These are phyloP conservation scores for Aquatica leii DNA, from an alignment of 2,888 invertebrate species.

Conservation along the genomic window DNA sequence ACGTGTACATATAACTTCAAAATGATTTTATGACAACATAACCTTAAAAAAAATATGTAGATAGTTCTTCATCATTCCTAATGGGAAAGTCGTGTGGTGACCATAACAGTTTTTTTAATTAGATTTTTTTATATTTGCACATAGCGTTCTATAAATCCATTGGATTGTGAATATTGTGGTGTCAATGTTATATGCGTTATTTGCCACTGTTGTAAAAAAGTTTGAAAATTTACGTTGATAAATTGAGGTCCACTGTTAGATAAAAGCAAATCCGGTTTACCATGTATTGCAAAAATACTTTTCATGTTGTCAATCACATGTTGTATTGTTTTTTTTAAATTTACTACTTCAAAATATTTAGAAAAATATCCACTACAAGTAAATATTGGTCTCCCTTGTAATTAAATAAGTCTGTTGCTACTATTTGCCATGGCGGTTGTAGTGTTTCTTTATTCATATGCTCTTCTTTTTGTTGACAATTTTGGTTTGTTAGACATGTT, in stretches of 20 bases:
- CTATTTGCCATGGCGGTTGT: neutral
- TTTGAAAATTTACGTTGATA: neutral
- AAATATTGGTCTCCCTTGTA: neutral
- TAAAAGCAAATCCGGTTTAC: slow-evolving; percentile 1
- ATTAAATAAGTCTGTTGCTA: neutral
- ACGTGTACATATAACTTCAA: no score
- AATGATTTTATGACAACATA: no score
- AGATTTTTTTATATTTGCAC: no score
- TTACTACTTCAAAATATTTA: neutral
- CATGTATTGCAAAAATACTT: neutral
- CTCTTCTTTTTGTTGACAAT: neutral
- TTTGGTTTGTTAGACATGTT: neutral
- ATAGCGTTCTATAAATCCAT: no score
- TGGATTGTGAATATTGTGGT: no score
- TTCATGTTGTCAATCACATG: neutral
- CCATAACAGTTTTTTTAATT: no score
- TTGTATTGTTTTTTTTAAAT: slow-evolving; percentile 1
- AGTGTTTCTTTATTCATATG: neutral
- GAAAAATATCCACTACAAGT: slow-evolving; percentile 1
- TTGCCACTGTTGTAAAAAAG: no score
- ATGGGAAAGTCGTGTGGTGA: no score
- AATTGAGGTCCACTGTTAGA: neutral
- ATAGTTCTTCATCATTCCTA: no score
- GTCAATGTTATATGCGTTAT: no score
- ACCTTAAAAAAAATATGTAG: no score